A percentile compares a stretch with the other conserved stretches of the same genome.
Evolutionary conservation across 2,797 vertebrate genomes (phyloP).

Genomic region (Kryptopterus vitreolus): DNA sequence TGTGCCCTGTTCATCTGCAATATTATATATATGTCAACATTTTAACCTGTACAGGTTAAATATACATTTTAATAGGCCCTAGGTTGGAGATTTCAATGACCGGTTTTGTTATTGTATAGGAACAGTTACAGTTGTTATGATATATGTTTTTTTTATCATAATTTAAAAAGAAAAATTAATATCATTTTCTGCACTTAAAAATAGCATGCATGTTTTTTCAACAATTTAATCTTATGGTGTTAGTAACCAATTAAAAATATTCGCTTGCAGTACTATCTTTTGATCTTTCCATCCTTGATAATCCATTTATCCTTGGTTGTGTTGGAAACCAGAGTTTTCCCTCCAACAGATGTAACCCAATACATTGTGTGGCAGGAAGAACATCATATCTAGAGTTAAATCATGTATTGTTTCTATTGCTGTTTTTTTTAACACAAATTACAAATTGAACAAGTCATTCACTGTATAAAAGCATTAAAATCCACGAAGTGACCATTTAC

Average conservation of each 20-base stretch:
- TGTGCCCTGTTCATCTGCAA: not conserved
- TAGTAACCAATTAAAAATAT: slow-evolving; percentile 70
- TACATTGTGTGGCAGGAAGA: slow-evolving; percentile 49
- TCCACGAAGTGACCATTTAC: not conserved
- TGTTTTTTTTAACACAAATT: not conserved
- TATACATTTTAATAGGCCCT: not conserved
- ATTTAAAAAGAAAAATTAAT: too few species aligned
- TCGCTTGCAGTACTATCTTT: slow-evolving; percentile 55
- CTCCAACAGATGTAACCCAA: slow-evolving; percentile 46
- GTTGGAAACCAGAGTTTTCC: slow-evolving; percentile 62
- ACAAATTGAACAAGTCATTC: not conserved
- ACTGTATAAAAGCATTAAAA: not conserved
- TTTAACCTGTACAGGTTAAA: not conserved
- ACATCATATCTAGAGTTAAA: slow-evolving; percentile 36
- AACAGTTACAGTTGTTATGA: not conserved
- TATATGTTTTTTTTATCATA: not conserved
- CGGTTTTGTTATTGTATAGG: not conserved
- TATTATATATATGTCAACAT: too few species aligned
- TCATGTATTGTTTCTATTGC: slow-evolving; percentile 4
- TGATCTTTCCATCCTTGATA: slow-evolving; percentile 55
- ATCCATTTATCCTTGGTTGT: slow-evolving; percentile 69
- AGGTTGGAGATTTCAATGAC: not conserved
- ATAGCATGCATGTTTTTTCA: slow-evolving; percentile 39
- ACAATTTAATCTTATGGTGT: slow-evolving; percentile 52
- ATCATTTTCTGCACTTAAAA: slow-evolving; percentile 39